phyloP scores from a whole-genome alignment of 2,797 vertebrate genomes.

The Danionella dracula region DNA sequence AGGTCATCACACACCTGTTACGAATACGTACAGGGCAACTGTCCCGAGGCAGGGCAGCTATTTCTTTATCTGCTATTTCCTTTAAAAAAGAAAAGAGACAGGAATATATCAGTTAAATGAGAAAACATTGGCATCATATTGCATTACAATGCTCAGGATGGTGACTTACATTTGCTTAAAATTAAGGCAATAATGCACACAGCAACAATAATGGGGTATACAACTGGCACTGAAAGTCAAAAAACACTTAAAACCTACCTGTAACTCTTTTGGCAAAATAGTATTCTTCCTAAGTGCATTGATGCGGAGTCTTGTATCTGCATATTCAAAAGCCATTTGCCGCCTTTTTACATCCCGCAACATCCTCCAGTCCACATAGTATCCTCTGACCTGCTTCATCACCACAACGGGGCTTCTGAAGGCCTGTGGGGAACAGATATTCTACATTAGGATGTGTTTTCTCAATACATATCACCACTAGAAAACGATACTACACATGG shows the following conservation, averaged over 20 bases:
- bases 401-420: conserved; percentile 58
- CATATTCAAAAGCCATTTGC: conserved; percentile 81
- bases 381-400: conserved; percentile 69
- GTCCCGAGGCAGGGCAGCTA: conserved; percentile 82
- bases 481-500: no score
- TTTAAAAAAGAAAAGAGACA: conserved; percentile 46
- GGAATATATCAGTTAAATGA: no score
- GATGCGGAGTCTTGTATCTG: conserved; percentile 85
- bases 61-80: conserved; percentile 88
- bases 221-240: neutral
- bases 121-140: no score
- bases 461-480: neutral
- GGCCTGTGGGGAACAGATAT: conserved; percentile 55
- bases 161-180: no score
- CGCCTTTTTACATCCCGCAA: conserved; percentile 89
- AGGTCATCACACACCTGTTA: conserved; percentile 90
- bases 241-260: conserved; percentile 63
- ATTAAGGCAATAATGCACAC: no score
- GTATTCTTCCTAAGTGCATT: conserved; percentile 91
- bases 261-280: conserved; percentile 86
- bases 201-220: neutral
- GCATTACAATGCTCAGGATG: no score
- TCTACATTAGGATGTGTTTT: conserved; percentile 20
- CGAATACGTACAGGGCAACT: conserved; percentile 89
- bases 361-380: conserved; percentile 95